Evolutionary conservation across 2,797 vertebrate genomes (phyloP).

Genomic region (Bucorvus abyssinicus): DNA sequence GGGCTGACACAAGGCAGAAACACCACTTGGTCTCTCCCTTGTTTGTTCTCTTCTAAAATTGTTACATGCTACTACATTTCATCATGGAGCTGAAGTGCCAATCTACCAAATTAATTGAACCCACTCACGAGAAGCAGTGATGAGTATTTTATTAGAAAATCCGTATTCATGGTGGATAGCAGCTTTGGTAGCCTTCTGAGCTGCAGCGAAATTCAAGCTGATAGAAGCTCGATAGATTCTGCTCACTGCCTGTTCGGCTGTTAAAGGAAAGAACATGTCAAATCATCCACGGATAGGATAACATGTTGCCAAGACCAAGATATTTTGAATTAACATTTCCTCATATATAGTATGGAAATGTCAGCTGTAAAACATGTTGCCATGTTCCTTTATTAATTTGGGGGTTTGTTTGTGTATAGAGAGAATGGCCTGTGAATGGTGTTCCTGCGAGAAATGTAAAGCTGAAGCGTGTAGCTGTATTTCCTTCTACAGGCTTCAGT

Average conservation of each 20-base stretch:
- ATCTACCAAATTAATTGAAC: constrained; percentile 21
- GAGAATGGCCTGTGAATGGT: neutral
- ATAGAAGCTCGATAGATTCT: neutral
- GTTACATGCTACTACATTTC: constrained; percentile 2
- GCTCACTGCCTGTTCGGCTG: neutral
- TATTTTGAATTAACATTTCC: constrained; percentile 21
- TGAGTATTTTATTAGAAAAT: constrained; percentile 16
- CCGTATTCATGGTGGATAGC: neutral
- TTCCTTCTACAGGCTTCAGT: neutral
- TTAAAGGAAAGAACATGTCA: constrained; percentile 24
- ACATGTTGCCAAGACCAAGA: neutral
- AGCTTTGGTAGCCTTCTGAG: neutral
- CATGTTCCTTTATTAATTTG: neutral
- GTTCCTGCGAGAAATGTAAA: neutral
- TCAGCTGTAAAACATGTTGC: neutral
- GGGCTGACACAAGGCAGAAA: neutral
- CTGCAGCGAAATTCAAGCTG: neutral
- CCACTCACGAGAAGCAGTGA: neutral
- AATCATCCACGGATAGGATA: neutral
- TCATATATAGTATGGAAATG: neutral
- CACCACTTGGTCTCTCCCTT: neutral
- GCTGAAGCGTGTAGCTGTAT: neutral
- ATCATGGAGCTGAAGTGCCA: neutral
- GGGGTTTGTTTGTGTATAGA: neutral
- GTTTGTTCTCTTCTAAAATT: neutral